These are phyloP conservation scores for Desmophyllum pertusum DNA, from an alignment of 92 coral and sea anemone species.

Conservation along the genomic window DNA sequence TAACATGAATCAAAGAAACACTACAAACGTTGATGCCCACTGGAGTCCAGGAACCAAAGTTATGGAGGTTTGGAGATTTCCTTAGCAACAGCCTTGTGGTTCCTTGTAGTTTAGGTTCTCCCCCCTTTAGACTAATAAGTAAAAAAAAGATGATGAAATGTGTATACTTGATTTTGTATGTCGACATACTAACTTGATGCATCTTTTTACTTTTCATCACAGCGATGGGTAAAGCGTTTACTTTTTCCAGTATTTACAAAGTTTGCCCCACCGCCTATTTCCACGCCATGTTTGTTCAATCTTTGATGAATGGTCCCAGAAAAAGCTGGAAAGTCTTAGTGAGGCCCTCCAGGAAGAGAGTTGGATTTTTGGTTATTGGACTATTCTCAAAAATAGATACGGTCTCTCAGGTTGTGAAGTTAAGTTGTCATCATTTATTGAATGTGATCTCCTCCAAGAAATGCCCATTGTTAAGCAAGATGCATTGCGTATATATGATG, in stretches of 20 bases:
- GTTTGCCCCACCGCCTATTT: conserved; percentile 37
- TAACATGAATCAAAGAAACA: too few species aligned
- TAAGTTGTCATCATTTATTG: conserved; percentile 34
- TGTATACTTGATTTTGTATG: too few species aligned
- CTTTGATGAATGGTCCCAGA: conserved; percentile 11
- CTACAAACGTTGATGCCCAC: too few species aligned
- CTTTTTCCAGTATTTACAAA: neutral
- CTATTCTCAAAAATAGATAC: neutral
- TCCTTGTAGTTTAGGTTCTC: too few species aligned
- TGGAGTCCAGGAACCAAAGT: too few species aligned
- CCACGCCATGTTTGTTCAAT: conserved; percentile 27
- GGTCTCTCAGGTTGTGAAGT: conserved; percentile 51
- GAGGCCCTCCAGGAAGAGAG: conserved; percentile 17
- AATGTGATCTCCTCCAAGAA: conserved; percentile 39
- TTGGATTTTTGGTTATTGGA: conserved; percentile 45
- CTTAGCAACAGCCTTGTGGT: too few species aligned
- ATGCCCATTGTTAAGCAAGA: conserved; percentile 50
- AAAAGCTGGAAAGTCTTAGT: neutral
- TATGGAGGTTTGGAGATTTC: too few species aligned
- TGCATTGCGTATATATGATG: conserved; percentile 46
- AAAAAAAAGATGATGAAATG: too few species aligned
- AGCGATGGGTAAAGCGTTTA: conserved; percentile 37
- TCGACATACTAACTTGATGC: neutral
- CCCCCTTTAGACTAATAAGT: too few species aligned
- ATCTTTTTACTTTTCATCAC: neutral